These are phyloP conservation scores for Megalops cyprinoides DNA, from an alignment of 2,797 vertebrate species.

Conservation along the genomic window DNA sequence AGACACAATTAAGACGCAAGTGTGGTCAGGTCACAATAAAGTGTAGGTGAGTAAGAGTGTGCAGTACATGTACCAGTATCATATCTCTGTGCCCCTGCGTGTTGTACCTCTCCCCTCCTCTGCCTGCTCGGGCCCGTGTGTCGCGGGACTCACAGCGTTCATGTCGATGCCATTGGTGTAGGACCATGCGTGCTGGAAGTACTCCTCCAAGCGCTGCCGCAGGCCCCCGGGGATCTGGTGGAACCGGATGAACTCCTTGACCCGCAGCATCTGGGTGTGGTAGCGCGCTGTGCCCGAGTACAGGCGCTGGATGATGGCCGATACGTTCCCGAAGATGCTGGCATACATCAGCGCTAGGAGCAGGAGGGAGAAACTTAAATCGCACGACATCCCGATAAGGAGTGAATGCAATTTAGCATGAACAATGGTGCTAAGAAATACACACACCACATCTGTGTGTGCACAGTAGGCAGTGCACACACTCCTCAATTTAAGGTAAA, in stretches of 20 bases:
- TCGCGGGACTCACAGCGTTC: constrained; percentile 83
- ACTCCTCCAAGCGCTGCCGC: constrained; percentile 91
- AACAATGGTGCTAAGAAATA: neutral
- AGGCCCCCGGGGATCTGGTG: constrained; percentile 92
- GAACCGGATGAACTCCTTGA: constrained; percentile 97
- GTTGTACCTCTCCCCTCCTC: neutral
- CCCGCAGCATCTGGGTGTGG: constrained; percentile 94
- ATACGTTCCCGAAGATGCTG: constrained; percentile 98
- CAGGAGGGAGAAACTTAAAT: neutral
- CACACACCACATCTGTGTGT: neutral
- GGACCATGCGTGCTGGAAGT: constrained; percentile 97
- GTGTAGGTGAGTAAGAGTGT: neutral
- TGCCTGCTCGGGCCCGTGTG: no score
- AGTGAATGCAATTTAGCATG: neutral
- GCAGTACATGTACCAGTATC: neutral
- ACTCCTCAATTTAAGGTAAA: neutral
- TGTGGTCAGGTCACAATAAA: no score
- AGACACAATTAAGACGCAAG: no score
- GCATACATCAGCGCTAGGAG: constrained; percentile 92
- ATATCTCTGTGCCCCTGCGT: neutral
- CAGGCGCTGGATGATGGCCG: constrained; percentile 95
- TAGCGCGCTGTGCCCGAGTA: constrained; percentile 94
- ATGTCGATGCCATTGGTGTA: constrained; percentile 98
- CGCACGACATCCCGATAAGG: neutral
- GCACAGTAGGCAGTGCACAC: no score